phyloP scores from a whole-genome alignment of 2,113 vertebrate species.

The Chaetodon trifascialis region DNA sequence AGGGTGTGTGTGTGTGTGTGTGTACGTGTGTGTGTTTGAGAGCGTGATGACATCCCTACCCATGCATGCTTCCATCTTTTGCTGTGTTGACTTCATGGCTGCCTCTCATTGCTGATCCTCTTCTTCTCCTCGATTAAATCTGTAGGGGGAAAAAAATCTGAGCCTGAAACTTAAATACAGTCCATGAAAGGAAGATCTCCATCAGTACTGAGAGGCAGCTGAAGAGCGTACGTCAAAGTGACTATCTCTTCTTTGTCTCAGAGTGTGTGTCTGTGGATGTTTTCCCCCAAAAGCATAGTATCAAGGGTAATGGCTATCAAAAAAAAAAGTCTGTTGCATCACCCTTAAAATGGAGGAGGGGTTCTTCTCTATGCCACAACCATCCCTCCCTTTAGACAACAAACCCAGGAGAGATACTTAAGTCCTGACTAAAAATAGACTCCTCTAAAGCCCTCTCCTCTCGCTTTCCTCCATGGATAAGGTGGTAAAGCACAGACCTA shows the following conservation, averaged over 20 bases:
- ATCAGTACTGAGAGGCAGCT: constrained; percentile 55
- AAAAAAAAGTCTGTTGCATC: constrained; percentile 30
- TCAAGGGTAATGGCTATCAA: constrained; percentile 11
- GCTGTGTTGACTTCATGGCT: constrained; percentile 56
- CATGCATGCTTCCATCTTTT: constrained; percentile 75
- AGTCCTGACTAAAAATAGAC: constrained; percentile 48
- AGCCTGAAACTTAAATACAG: neutral
- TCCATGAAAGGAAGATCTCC: constrained; percentile 16
- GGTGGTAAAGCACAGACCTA: constrained; percentile 30
- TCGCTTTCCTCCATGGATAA: constrained; percentile 33
- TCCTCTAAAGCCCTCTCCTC: constrained; percentile 11
- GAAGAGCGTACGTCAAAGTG: constrained; percentile 19
- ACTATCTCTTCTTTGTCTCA: neutral
- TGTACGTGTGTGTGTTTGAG: constrained; percentile 33
- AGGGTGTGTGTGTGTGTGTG: constrained; percentile 26
- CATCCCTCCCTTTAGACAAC: constrained; percentile 13
- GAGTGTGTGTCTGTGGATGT: constrained; percentile 30
- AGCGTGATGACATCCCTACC: constrained; percentile 59
- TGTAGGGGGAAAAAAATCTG: too few species aligned
- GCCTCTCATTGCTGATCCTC: constrained; percentile 48
- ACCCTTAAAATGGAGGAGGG: neutral
- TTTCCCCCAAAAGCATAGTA: neutral
- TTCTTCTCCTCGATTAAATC: constrained; percentile 20
- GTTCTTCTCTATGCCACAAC: constrained; percentile 14
- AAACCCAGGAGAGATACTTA: constrained; percentile 35